Conservation (phyloP, 2,113 vertebrate species). For the Megalops atlanticus region DNA sequence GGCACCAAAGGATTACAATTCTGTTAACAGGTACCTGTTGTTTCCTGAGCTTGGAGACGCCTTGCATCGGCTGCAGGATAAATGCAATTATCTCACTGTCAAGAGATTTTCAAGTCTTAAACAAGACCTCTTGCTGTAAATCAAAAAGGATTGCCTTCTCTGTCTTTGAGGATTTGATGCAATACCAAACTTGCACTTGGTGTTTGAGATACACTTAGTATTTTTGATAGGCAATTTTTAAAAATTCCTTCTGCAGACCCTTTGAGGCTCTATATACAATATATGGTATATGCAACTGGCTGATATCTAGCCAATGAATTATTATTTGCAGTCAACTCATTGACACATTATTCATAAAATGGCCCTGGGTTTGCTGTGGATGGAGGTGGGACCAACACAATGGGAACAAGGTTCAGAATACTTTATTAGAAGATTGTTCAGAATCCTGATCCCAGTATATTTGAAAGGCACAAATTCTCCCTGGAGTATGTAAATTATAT, state of each 20-base stretch:
- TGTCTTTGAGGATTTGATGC: neutral
- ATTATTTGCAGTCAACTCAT: too few relatives aligned
- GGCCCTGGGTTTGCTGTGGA: too few relatives aligned
- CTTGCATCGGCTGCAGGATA: constrained; percentile 3
- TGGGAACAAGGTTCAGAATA: too few relatives aligned
- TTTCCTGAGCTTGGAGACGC: neutral
- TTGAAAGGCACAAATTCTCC: too few relatives aligned
- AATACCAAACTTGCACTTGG: neutral
- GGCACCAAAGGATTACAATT: neutral
- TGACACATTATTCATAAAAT: too few relatives aligned
- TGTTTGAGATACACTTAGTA: neutral
- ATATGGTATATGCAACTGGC: neutral
- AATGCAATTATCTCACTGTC: constrained; percentile 12
- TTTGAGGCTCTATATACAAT: neutral
- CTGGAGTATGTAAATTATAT: too few relatives aligned
- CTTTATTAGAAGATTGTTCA: too few relatives aligned
- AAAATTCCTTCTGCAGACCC: neutral
- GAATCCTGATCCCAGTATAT: too few relatives aligned
- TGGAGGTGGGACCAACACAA: too few relatives aligned
- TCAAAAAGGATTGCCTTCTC: neutral
- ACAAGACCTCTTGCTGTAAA: neutral
- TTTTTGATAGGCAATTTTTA: too few relatives aligned
- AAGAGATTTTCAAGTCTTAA: neutral
- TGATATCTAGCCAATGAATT: neutral
- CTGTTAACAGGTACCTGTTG: neutral